Evolutionary conservation across 1,140 invertebrate species (phyloP), one percentile per base, ranked within the genome.

Genomic region (Pogonognathellus flavescens): DNA sequence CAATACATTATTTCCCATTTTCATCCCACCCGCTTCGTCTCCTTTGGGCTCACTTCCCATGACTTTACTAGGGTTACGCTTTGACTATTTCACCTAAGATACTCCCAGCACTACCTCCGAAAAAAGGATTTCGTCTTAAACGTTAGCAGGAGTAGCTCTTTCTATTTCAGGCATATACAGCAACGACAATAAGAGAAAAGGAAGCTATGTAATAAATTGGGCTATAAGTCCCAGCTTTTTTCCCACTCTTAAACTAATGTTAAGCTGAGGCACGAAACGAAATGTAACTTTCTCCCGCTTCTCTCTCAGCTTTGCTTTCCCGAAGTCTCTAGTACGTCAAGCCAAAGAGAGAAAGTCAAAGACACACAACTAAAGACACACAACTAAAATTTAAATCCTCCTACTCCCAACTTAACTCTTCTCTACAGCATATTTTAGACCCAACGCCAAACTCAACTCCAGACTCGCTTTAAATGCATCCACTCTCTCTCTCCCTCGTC

Each of bases 1-100:
- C 82, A 66, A 83, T 83, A 83, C 82, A 83, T 83, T 83, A 66
- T 83, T 83, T 70, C 60, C 82, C 82, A 83, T 70, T 66, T 83
- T 83, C 82, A 83, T 83, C 59, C 82, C 82, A 66, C 49, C 82
- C 60, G 59, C 60, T 25, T 72, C 41, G 16, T 52, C 62, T 83
- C 82, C 59, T 50, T 81, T 81, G 80, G 70, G 70, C 70, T 76
- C 70, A 76, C 70, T 76, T 76, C 70, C 70, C 41, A 76, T 76
- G 70, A 41, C 70, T 76, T 76, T 50, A 16, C 16, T 18, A 49
- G 70, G 70, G 70, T 76, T 76, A 76, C 70, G 70, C 31, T 76
- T 76, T 76, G 70, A 76, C 70, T 76, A 76, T 76, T 76, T 76
- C 31, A 76, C 62, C 62, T 66, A 66, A n/a, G n/a, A 18, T 41